Base-by-base conservation (phyloP, 2,888 invertebrate species). In the Acrobasis suavella region DNA sequence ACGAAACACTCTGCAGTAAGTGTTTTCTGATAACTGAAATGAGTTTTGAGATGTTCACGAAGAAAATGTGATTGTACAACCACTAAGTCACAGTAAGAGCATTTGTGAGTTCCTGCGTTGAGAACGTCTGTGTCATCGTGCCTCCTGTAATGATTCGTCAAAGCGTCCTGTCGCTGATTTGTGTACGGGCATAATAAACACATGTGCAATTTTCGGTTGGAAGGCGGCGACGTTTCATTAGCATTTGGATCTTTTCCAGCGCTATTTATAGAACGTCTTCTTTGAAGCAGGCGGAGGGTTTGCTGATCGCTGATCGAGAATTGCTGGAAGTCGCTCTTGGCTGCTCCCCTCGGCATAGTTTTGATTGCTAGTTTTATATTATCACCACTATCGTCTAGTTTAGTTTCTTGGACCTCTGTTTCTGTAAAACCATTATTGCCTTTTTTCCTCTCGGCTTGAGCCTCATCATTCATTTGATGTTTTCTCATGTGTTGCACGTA, bases 151-250 rank as follows among this genome's bases (percentile, higher is more conserved):
- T 98, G 98, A 75, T 95, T 95, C 68, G 94, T 95, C 22, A 97
- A 93, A 2, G 95, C 94, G 73, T 96, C 96, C 69, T 94, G 94
- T 12, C 96, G 93, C 60, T 94, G 93, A 77, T 96, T 96, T 50
- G 95, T 95, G 81, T 96, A 97, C 0, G 97, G 97, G 82, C 98
- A 98, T 70, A 95, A 90, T 62, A 95, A 91, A 84, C 97, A 97
- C 81, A 94, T 92, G 75, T 94, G 95, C 65, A 93, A 74, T 76
- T 94, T 95, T 71, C 94, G 94, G 32, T 95, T 94, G 70, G 95
- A 95, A 2, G 80, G 80, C 1, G 87, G 85, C 5, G 85, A 81
- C 67, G 82, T 67, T 55, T 95, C 95, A 0, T 78, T 70, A 0
- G 78, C 65, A 51, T 68, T 77, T 66, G 80, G 71, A 42, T 92